A percentile compares a stretch with the other conserved stretches of the same genome.
Evolutionary conservation across 23 tunicate genomes (phyloP).

Genomic region (Halocynthia roretzi): DNA sequence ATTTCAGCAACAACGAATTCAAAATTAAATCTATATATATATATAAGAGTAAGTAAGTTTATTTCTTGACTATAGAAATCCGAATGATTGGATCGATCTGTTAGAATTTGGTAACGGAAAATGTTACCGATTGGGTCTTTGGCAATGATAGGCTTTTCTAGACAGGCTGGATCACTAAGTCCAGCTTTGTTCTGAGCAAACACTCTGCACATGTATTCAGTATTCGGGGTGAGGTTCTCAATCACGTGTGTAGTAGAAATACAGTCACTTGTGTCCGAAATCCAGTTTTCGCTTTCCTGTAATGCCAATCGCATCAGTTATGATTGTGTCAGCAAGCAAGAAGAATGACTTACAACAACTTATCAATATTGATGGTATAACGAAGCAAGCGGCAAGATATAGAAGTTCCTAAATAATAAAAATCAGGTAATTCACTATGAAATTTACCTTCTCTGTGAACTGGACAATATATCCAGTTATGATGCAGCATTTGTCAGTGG

Average conservation of each 20-base stretch:
- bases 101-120: too few relatives aligned
- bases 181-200: constrained; percentile 22
- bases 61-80: too few relatives aligned
- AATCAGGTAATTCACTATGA: background rate
- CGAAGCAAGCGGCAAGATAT: too few relatives aligned
- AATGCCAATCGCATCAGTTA: too few relatives aligned
- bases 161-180: constrained; percentile 7
- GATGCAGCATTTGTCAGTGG: constrained; percentile 16
- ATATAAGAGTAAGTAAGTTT: too few relatives aligned
- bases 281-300: constrained; percentile 4
- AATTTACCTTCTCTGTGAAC: background rate
- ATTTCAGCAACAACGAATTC: too few relatives aligned
- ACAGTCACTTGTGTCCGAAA: constrained; percentile 1
- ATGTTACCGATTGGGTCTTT: constrained; percentile 20
- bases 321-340: too few relatives aligned
- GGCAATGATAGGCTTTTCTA: background rate
- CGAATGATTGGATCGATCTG: too few relatives aligned
- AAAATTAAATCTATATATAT: too few relatives aligned
- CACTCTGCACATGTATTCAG: constrained; percentile 15
- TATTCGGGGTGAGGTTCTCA: constrained; percentile 11
- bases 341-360: too few relatives aligned
- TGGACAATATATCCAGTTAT: constrained; percentile 29
- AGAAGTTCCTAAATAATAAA: background rate
- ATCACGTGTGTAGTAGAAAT: background rate
- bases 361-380: too few relatives aligned